phyloP scores from a whole-genome alignment of 2,113 vertebrate genomes.

The Hypanus sabinus region DNA sequence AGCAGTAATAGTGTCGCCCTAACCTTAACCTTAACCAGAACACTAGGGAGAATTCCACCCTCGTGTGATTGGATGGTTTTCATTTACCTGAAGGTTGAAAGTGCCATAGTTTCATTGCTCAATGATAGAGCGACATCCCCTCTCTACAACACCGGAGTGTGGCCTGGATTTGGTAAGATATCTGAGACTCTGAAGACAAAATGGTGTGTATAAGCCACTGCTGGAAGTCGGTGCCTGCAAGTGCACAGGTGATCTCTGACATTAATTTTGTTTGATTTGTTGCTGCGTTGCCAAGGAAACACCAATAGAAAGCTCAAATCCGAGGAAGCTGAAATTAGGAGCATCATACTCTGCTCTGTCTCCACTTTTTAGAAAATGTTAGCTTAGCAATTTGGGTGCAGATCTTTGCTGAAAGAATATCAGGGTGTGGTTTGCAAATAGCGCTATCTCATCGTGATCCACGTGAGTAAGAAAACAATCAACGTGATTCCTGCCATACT shows the following conservation, averaged over 20 bases:
- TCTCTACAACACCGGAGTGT: no score
- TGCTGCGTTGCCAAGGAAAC: not conserved
- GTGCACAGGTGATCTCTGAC: not conserved
- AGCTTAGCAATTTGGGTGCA: not conserved
- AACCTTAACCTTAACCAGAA: no score
- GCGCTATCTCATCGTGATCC: not conserved
- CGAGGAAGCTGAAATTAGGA: not conserved
- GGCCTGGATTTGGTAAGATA: no score
- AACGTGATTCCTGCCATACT: not conserved
- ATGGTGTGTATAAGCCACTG: not conserved
- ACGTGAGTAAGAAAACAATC: not conserved
- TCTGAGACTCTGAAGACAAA: no score
- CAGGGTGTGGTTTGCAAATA: not conserved
- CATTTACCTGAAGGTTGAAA: no score
- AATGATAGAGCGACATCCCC: no score
- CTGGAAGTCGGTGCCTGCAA: no score
- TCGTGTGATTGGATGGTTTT: no score
- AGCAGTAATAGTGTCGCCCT: no score
- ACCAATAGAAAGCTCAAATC: not conserved
- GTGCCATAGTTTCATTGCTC: no score
- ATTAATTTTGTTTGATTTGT: not conserved
- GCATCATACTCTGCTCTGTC: not conserved
- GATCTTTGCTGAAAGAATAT: not conserved
- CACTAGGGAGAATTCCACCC: no score
- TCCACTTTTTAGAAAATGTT: not conserved